Conservation (phyloP, 2,113 vertebrate species). For the Microcebus ravelobensis region DNA sequence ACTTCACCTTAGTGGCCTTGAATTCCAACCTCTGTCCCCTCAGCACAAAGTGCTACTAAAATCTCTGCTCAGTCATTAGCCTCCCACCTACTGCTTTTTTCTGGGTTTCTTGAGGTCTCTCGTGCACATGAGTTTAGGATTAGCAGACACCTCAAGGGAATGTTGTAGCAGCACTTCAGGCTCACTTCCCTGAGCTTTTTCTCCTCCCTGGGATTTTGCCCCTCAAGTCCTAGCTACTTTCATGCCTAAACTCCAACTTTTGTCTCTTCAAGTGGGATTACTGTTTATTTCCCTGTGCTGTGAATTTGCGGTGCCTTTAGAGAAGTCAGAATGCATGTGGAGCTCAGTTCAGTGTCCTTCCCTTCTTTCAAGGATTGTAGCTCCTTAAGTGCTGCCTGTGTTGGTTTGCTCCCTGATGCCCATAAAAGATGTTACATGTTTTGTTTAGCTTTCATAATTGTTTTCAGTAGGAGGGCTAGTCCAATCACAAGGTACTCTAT, state of each 20-base stretch:
- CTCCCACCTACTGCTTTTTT: neutral
- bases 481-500: neutral
- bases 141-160: neutral
- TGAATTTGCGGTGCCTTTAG: neutral
- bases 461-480: neutral
- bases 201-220: neutral
- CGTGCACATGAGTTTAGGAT: neutral
- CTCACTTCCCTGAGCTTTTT: neutral
- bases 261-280: neutral
- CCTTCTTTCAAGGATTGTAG: rapidly evolving
- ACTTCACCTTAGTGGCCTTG: neutral
- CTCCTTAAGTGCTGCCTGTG: neutral
- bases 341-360: rapidly evolving
- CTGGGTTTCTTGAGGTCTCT: neutral
- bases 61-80: neutral
- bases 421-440: rapidly evolving
- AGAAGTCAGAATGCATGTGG: rapidly evolving
- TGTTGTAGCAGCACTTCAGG: neutral
- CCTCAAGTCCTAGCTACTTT: neutral
- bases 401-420: neutral
- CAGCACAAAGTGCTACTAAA: neutral
- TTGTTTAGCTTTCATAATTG: neutral
- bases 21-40: neutral
- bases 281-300: neutral
- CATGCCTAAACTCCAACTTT: neutral